These are phyloP conservation scores for Morinoia aosen DNA, from an alignment of 2,888 invertebrate species.

Conservation along the genomic window DNA sequence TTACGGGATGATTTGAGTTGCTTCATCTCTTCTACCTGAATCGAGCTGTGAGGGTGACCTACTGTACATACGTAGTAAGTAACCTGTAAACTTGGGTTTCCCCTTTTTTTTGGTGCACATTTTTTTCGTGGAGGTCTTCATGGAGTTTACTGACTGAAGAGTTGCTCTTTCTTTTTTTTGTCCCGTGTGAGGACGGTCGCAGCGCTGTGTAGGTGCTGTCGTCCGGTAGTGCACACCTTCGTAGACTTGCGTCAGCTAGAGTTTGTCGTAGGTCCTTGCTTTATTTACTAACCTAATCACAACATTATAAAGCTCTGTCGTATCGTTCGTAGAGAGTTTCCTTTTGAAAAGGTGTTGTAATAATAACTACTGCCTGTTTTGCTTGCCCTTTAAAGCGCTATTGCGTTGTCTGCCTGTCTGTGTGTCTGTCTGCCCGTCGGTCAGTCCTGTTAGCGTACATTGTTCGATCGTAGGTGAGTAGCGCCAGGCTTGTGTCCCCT, in stretches of 20 bases:
- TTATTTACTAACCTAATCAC: neutral
- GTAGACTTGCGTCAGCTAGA: neutral
- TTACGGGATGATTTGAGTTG: neutral
- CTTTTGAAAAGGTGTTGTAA: neutral
- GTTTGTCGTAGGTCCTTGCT: neutral
- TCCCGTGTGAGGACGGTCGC: neutral
- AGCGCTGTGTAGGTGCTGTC: neutral
- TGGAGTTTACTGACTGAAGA: neutral
- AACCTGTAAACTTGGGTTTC: neutral
- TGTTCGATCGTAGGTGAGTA: slow-evolving; percentile 13
- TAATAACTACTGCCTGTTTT: slow-evolving; percentile 5
- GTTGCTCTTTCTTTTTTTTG: neutral
- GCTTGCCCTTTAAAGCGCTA: neutral
- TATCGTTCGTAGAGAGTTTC: neutral
- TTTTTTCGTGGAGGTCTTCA: neutral
- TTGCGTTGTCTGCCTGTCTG: neutral
- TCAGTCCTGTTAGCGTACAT: neutral
- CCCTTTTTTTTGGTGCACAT: neutral
- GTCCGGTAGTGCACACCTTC: neutral
- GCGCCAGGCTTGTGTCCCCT: neutral
- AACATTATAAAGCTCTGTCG: neutral
- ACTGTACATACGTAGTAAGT: slow-evolving; percentile 9
- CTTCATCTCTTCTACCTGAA: neutral
- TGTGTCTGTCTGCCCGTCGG: neutral
- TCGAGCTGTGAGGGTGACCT: slow-evolving; percentile 22